Evolutionary conservation across 2,888 invertebrate species (phyloP), one percentile per base, ranked within the genome.

Genomic region (Tetragonisca angustula): DNA sequence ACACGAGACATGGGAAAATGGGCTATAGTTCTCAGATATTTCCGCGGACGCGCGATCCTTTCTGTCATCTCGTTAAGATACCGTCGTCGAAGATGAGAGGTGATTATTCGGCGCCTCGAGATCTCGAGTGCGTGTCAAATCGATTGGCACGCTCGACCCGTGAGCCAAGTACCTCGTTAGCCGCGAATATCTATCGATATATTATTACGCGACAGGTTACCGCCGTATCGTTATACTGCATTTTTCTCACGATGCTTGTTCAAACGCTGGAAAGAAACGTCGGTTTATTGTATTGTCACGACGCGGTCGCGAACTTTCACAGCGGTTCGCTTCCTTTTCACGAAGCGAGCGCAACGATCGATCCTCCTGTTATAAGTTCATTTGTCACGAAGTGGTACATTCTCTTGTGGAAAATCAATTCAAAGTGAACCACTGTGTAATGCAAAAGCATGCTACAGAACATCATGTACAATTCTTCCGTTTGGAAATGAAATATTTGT

Each of bases 81-180:
- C 87, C 81, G 54, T 88, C 84, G 76, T 75, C 19, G 75, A 61
- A 80, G 89, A 84, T 84, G 89, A 82, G 80, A 79, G 76, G 54
- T 82, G 88, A 87, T 88, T 88, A 88, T 88, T 88, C 87, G 88
- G 77, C 80, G 87, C 78, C 76, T 75, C 71, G 52, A 77, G 81
- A 88, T 75, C 88, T 76, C 70, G 76, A 81, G 76, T 76, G 84
- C 89, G 84, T 82, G 80, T 87, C 88, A 83, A 88, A 88, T 88
- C 87, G 87, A 88, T 88, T 81, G 88, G 76, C 79, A 84, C 70
- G 87, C 81, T 88, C 79, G 84, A 84, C 77, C 77, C 87, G 32
- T 77, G 88, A 84, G 86, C 77, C 81, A 70, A 79, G 81, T 88
- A 76, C 81, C 87, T 87, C 81, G 88, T 86, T 86, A 87, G 67